A percentile compares a stretch with the other conserved stretches of the same genome.
These are phyloP conservation scores for Ischnura elegans DNA, from an alignment of 2,888 invertebrate species.

Conservation along the genomic window DNA sequence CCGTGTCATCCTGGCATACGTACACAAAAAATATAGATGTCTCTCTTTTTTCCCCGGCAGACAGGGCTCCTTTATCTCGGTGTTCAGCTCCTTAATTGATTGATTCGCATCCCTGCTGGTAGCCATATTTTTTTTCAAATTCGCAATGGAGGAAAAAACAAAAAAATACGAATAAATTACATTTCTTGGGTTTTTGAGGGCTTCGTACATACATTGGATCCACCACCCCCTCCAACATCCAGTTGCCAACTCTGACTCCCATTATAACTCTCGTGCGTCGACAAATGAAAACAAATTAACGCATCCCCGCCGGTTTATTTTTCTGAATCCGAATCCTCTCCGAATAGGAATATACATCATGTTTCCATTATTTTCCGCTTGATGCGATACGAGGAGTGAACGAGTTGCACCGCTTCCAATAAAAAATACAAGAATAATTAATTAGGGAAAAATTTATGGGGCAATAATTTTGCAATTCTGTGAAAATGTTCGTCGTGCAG, in stretches of 20 bases:
- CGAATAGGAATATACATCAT: constrained; percentile 1
- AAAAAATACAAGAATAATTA: not conserved
- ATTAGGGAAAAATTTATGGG: not conserved
- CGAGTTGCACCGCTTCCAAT: not conserved
- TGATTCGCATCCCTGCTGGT: not conserved
- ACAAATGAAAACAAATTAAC: constrained; percentile 24
- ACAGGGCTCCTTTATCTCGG: not conserved
- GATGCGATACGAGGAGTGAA: not conserved
- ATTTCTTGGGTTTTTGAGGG: not conserved
- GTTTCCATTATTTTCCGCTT: constrained; percentile 25
- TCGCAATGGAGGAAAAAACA: not conserved
- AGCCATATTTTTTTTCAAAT: not conserved
- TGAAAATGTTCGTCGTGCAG: not conserved
- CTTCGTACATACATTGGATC: not conserved
- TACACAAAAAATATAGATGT: not conserved
- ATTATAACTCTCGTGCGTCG: constrained; percentile 14
- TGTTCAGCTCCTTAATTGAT: not conserved
- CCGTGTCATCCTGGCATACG: not conserved
- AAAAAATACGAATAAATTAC: not conserved
- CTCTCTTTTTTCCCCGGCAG: not conserved
- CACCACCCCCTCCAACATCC: not conserved
- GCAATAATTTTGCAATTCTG: not conserved
- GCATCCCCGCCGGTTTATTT: not conserved
- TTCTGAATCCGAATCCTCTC: not conserved
- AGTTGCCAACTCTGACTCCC: not conserved